Evolutionary conservation across 2,113 vertebrate species (phyloP).

Genomic region (Electrona antarctica): DNA sequence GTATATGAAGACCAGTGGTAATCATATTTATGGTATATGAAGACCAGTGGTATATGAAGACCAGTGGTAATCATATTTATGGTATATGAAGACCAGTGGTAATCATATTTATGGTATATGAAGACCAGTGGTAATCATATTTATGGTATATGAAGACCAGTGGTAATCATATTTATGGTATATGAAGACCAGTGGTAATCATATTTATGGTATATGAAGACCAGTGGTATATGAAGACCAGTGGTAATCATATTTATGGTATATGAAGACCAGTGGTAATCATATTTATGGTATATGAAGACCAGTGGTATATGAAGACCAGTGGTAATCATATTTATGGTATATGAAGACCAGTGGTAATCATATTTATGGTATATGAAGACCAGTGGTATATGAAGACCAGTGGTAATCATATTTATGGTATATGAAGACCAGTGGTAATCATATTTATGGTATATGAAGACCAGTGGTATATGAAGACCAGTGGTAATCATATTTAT

Average conservation of each 20-base stretch:
- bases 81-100: slow-evolving; percentile 53
- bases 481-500: slow-evolving; percentile 66
- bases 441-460: slow-evolving; percentile 67
- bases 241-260: slow-evolving; percentile 65
- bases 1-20: slow-evolving; percentile 60
- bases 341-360: slow-evolving; percentile 61
- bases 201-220: slow-evolving; percentile 61
- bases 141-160: slow-evolving; percentile 60
- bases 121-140: slow-evolving; percentile 65
- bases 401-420: slow-evolving; percentile 66
- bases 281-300: slow-evolving; percentile 62
- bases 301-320: no score
- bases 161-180: slow-evolving; percentile 65
- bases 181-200: slow-evolving; percentile 66
- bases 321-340: slow-evolving; percentile 66
- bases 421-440: slow-evolving; percentile 58
- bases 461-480: no score
- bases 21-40: slow-evolving; percentile 67
- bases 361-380: slow-evolving; percentile 65
- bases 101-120: slow-evolving; percentile 68
- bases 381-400: no score
- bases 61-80: slow-evolving; percentile 66
- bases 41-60: no score
- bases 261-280: slow-evolving; percentile 64
- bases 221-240: no score